phyloP scores from a whole-genome alignment of 2,888 invertebrate species.

The Acleris literana region DNA sequence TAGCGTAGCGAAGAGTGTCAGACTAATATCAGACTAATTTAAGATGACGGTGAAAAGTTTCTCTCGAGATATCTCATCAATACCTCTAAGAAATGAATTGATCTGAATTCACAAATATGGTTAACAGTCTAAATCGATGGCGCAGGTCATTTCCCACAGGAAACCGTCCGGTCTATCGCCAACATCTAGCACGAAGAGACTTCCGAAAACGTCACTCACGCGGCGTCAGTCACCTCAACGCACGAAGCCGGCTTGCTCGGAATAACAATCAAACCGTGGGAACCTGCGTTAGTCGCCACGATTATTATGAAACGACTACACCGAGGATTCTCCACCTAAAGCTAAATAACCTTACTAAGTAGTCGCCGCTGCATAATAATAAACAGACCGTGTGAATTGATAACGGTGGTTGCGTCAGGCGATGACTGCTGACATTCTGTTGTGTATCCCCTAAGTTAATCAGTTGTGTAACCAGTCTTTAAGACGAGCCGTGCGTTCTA shows the following conservation, averaged over 20 bases:
- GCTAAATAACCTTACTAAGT: conserved; percentile 51
- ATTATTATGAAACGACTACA: conserved; percentile 70
- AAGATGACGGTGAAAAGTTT: too few relatives aligned
- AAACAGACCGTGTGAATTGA: conserved; percentile 63
- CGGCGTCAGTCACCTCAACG: conserved; percentile 52
- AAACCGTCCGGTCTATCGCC: conserved; percentile 19
- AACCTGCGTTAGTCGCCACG: conserved; percentile 65
- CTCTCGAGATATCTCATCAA: too few relatives aligned
- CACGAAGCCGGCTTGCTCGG: conserved; percentile 65
- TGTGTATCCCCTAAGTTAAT: too few relatives aligned
- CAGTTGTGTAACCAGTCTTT: conserved; percentile 19
- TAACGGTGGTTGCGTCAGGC: conserved; percentile 68
- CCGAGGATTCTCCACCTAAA: conserved; percentile 59
- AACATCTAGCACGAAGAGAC: conserved; percentile 42
- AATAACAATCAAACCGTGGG: conserved; percentile 79
- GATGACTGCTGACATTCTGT: conserved; percentile 53
- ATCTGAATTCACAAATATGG: too few relatives aligned
- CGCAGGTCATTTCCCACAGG: conserved; percentile 22
- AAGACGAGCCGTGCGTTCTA: too few relatives aligned
- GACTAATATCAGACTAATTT: too few relatives aligned
- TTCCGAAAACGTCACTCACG: conserved; percentile 63
- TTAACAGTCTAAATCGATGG: neutral
- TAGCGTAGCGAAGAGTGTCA: too few relatives aligned
- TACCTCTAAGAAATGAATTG: too few relatives aligned
- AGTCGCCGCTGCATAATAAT: conserved; percentile 51